Evolutionary conservation across 2,888 invertebrate species (phyloP).

Genomic region (Meteorus cinctellus): DNA sequence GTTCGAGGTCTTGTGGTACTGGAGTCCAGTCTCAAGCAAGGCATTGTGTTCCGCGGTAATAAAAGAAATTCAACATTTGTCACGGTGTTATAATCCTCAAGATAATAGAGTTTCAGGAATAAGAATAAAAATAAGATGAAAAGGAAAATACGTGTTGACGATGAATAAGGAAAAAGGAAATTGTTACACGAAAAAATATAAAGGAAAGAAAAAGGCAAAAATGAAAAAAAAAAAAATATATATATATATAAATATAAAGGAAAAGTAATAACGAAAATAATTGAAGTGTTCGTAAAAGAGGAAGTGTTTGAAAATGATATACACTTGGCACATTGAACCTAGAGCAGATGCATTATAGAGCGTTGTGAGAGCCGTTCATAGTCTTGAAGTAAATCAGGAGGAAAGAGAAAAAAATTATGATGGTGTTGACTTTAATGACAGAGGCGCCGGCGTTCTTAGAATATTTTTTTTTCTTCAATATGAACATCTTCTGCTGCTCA

Average conservation of each 20-base stretch:
- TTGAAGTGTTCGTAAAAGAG: conserved; percentile 15
- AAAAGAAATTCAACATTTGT: conserved; percentile 44
- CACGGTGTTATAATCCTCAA: conserved; percentile 17
- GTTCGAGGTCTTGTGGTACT: conserved; percentile 85
- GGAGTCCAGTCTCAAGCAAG: conserved; percentile 83
- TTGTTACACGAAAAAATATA: not conserved
- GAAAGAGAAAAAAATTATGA: conserved; percentile 40
- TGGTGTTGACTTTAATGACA: conserved; percentile 53
- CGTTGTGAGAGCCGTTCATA: conserved; percentile 24
- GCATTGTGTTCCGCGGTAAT: conserved; percentile 79
- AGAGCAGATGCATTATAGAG: conserved; percentile 17
- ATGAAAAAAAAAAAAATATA: conserved; percentile 11
- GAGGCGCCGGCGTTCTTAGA: conserved; percentile 50
- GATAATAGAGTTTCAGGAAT: conserved; percentile 5
- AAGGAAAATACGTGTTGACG: conserved; percentile 16
- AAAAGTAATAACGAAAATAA: conserved; percentile 28
- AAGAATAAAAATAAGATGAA: not conserved
- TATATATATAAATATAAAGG: not conserved
- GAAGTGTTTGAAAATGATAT: conserved; percentile 36
- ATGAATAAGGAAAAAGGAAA: not conserved
- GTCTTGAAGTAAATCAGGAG: conserved; percentile 34
- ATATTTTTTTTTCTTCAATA: conserved; percentile 19
- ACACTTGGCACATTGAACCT: conserved; percentile 30
- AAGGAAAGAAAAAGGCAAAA: not conserved
- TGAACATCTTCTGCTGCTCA: not conserved